Conservation (phyloP, 2,113 vertebrate species). For the Aix galericulata region DNA sequence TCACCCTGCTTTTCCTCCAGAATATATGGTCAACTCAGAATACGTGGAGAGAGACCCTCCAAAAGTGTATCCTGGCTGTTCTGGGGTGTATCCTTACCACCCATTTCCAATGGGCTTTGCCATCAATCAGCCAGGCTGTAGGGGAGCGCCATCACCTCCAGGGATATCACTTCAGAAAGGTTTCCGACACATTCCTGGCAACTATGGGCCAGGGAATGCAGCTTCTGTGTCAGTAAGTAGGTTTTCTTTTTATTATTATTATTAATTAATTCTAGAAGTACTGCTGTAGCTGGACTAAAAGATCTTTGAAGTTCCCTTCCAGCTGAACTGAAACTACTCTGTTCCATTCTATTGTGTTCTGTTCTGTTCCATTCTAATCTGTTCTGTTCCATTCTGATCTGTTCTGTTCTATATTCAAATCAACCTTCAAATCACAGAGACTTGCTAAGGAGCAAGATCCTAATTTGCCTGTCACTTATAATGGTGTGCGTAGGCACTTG, state of each 20-base stretch:
- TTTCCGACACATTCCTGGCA: conserved; percentile 61
- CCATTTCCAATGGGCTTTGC: conserved; percentile 69
- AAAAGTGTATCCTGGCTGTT: conserved; percentile 64
- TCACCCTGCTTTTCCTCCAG: conserved; percentile 46
- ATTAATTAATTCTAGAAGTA: neutral
- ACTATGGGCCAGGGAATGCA: conserved; percentile 43
- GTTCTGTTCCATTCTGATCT: too few relatives aligned
- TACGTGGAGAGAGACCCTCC: conserved; percentile 72
- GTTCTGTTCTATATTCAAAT: too few relatives aligned
- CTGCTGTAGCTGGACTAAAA: neutral
- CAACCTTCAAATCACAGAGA: neutral
- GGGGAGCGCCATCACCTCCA: conserved; percentile 12
- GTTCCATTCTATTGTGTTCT: neutral
- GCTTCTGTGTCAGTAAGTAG: conserved; percentile 65
- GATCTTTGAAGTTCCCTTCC: neutral
- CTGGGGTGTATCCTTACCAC: conserved; percentile 67
- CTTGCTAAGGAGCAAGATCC: neutral
- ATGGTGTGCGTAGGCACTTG: neutral
- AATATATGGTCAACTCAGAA: conserved; percentile 52
- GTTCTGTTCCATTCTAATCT: neutral
- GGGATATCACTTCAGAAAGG: conserved; percentile 66
- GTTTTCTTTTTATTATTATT: neutral
- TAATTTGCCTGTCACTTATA: neutral
- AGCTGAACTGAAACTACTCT: neutral
- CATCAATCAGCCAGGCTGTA: conserved; percentile 62